Base-by-base conservation (phyloP, 1,140 invertebrate genomes). In the Orius laevigatus region DNA sequence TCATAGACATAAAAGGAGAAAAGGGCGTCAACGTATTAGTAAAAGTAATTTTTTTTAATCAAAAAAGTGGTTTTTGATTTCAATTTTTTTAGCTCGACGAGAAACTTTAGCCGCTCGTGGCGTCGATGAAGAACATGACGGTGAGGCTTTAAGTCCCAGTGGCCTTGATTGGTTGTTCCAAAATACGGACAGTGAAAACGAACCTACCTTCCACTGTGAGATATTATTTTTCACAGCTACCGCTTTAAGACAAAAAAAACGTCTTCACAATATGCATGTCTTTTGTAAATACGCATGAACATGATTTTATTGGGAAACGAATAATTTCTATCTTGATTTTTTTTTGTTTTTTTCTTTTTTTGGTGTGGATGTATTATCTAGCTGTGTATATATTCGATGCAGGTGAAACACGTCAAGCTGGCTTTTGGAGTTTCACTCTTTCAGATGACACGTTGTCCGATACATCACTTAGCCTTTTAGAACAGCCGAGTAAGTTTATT, bases 121-220 rank as follows among this genome's bases (percentile, higher is more conserved):
- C 15, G 20, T 44, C 19, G 51, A 53, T 32, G 51, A 53, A 25
- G 33, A 44, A 8, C 45, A 16, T 44, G 47, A 49, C 11, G 46
- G 33, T 3, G 51, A 53, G 11, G 33, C 16, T 11, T 38, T 46
- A n/a, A 46, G 50, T 43, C 40, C 50, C 9, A 46, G 67, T 40
- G 71, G 69, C 5, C 62, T 73, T 19, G 64, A 70, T 53, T 69
- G 68, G 66, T 59, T 73, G 1, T 73, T 72, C 54, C 69, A 70
- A 18, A 63, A 68, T 39, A 64, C 63, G 5, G 66, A 70, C 41
- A 70, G 63, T 56, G 70, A 71, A 63, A 66, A 67, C 62, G 60
- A 61, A 32, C 48, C 42, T n/a, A 14, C 33, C 32, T 46, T 44
- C n/a, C 46, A 46, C 12, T 53, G 51, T 53, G 25, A 49, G 51